phyloP scores from a whole-genome alignment of 2,888 invertebrate species.

The Copidosoma aretas region DNA sequence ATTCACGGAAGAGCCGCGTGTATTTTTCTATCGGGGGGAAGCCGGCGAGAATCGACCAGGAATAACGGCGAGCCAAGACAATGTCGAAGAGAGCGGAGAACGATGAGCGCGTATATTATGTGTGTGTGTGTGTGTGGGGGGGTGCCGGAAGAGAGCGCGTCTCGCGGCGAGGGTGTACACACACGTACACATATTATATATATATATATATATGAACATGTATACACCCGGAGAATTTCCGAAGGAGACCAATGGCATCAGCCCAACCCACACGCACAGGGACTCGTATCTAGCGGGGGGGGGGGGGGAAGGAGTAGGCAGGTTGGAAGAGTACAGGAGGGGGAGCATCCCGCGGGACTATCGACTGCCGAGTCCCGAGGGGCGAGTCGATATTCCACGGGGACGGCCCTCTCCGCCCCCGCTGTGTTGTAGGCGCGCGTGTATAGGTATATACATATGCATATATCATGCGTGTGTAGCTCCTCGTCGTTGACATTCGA shows the following conservation, averaged over 20 bases:
- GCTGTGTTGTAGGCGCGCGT: conserved; percentile 13
- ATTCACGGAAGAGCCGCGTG: too few relatives aligned
- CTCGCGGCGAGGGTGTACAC: conserved; percentile 12
- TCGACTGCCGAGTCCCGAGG: conserved; percentile 62
- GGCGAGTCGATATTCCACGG: conserved; percentile 62
- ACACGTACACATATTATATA: too few relatives aligned
- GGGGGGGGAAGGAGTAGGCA: conserved; percentile 41
- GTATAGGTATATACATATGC: too few relatives aligned
- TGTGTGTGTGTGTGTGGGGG: too few relatives aligned
- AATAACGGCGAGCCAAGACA: conserved; percentile 20
- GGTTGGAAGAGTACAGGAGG: conserved; percentile 46
- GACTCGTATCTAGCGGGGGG: too few relatives aligned
- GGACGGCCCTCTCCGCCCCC: conserved; percentile 55
- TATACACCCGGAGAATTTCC: background rate
- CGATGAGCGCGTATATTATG: background rate
- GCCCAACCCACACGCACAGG: too few relatives aligned
- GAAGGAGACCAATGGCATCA: conserved; percentile 30
- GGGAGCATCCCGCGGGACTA: conserved; percentile 62
- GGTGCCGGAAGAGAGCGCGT: background rate
- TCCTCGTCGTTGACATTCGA: conserved; percentile 39
- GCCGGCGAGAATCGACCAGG: background rate
- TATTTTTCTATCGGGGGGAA: too few relatives aligned
- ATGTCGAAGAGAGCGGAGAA: conserved; percentile 5
- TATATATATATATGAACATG: background rate
- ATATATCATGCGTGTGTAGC: too few relatives aligned